Evolutionary conservation across 2,888 invertebrate genomes (phyloP).

Genomic region (Himalopsyche tibetana): DNA sequence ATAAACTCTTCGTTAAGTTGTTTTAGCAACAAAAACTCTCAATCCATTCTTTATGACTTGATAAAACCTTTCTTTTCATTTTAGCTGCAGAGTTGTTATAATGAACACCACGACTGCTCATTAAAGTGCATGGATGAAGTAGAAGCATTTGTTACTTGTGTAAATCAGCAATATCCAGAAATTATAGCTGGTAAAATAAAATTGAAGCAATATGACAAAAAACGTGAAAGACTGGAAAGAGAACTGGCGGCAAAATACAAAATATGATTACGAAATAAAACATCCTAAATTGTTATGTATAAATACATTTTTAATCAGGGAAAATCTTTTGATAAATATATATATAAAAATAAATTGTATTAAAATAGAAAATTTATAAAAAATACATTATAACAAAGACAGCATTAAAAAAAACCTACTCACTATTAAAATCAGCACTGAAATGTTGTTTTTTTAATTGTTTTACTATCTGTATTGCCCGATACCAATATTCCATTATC

Average conservation of each 20-base stretch:
- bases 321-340: background rate
- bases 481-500: background rate
- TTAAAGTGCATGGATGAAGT: slow-evolving; percentile 46
- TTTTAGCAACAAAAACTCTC: too few species aligned
- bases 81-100: slow-evolving; percentile 49
- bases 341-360: background rate
- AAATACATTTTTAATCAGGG: background rate
- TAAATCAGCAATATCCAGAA: slow-evolving; percentile 23
- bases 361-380: background rate
- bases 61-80: background rate
- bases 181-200: slow-evolving; percentile 45
- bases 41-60: too few species aligned
- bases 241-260: slow-evolving; percentile 8
- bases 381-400: background rate
- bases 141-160: slow-evolving; percentile 48
- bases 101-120: slow-evolving; percentile 40
- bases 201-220: slow-evolving; percentile 14
- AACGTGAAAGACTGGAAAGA: slow-evolving; percentile 3
- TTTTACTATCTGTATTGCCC: background rate
- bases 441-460: slow-evolving; percentile 36
- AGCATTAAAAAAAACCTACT: background rate
- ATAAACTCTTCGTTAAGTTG: too few species aligned
- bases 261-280: background rate
- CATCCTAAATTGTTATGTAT: background rate
- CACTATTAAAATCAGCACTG: background rate